Evolutionary conservation across 2,888 invertebrate genomes (phyloP), one percentile per base, ranked within the genome.

Genomic region (Hetaerina titia): DNA sequence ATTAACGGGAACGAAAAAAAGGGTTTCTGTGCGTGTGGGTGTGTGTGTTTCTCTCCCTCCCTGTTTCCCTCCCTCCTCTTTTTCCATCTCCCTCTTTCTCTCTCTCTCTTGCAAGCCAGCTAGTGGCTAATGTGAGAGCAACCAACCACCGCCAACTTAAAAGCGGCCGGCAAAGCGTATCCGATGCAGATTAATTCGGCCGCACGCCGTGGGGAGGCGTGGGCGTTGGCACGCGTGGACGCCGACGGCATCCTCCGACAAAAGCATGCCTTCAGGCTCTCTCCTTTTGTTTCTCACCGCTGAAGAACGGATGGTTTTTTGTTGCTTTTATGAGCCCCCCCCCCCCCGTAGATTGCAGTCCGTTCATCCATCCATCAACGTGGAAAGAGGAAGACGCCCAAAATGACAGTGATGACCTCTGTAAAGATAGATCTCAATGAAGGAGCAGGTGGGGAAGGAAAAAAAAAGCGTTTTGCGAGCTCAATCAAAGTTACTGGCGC

Each of bases 1-100:
- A 92, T 74, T 92, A 92, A 92, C 92, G 92, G 92, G 74, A 57
- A 92, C 31, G 31, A 81, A 81, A 13, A 74, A 92, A 92, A 92
- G 25, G 19, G n/a, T 56, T 11, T 25, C 58, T 64, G 19, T 45
- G 45, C 4, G 45, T 45, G 45, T 45, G 45, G 1, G 89, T 89
- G 57, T 57, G 57, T 56, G 22, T 56, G 56, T 57, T 17, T 88
- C 17, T 31, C 88, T 45, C 31, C 31, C 88, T 17, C 88, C 45
- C 88, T 88, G 25, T 45, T 31, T 31, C 88, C 88, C 88, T 17
- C n/a, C 19, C 25, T 8, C n/a, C n/a, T 17, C 31, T 25, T 25
- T 90, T 22, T 60, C 45, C 15, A 25, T 19, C 90, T 31, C 63
- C 19, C 19, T 90, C 45, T 64, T 31, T 45, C 11, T 64, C 25